Percentiles rank a stretch among this genome's conserved stretches.
Evolutionary conservation across 2,113 vertebrate genomes (phyloP).

Genomic region (Pristiophorus japonicus): DNA sequence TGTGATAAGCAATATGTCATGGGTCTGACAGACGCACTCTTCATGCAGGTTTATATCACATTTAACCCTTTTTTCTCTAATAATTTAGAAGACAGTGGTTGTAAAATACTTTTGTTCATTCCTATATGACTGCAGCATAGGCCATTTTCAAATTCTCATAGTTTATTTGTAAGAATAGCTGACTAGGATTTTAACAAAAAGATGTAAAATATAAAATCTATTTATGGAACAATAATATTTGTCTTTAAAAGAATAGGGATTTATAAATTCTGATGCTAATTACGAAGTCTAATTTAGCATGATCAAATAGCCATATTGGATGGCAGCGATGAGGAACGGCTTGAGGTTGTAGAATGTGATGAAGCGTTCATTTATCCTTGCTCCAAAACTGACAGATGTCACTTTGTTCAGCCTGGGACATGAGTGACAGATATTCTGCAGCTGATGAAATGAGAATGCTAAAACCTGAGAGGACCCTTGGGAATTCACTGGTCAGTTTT

Average conservation of each 20-base stretch:
- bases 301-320: background rate
- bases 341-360: slow-evolving; percentile 48
- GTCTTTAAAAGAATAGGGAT: background rate
- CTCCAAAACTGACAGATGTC: slow-evolving; percentile 98
- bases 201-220: background rate
- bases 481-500: slow-evolving; percentile 92
- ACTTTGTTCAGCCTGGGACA: slow-evolving; percentile 73
- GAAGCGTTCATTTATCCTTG: slow-evolving; percentile 74
- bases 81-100: background rate
- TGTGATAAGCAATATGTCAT: background rate
- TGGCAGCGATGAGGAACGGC: background rate
- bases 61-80: background rate
- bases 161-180: background rate
- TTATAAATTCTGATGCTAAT: background rate
- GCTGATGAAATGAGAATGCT: slow-evolving; percentile 84
- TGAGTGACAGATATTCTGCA: slow-evolving; percentile 75
- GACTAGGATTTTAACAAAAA: background rate
- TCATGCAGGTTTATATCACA: background rate
- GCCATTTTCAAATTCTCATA: background rate
- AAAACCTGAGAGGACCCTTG: slow-evolving; percentile 90
- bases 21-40: background rate
- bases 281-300: background rate
- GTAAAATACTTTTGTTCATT: background rate
- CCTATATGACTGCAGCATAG: background rate
- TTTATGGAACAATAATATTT: background rate